A percentile compares a stretch with the other conserved stretches of the same genome.
These are phyloP conservation scores for Athene cunicularia DNA, from an alignment of 2,113 vertebrate genomes.

Conservation along the genomic window DNA sequence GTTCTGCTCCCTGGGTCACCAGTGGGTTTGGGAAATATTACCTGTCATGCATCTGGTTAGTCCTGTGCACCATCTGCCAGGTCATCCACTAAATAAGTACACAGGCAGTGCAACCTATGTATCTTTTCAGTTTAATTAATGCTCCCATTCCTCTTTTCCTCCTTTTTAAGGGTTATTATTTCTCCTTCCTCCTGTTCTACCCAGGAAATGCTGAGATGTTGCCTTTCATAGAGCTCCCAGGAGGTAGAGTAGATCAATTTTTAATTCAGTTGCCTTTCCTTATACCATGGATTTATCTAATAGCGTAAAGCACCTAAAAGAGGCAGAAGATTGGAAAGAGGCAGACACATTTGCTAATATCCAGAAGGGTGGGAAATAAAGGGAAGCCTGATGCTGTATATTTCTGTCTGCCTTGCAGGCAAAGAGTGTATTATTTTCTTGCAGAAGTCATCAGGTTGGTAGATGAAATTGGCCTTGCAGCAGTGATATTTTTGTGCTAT, in stretches of 20 bases:
- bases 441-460: not conserved
- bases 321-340: not conserved
- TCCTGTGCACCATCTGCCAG: not conserved
- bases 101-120: rapidly evolving
- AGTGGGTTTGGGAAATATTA: not conserved
- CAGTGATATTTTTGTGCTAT: not conserved
- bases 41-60: no score
- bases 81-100: not conserved
- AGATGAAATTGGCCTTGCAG: not conserved
- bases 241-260: not conserved
- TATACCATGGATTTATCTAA: rapidly evolving
- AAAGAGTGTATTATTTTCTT: not conserved
- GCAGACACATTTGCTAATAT: not conserved
- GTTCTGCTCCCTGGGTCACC: rapidly evolving
- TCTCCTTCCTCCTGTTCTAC: not conserved
- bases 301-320: not conserved
- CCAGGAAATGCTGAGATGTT: not conserved
- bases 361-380: not conserved
- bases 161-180: not conserved
- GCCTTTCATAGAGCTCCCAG: not conserved
- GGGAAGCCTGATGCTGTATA: not conserved
- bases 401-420: not conserved
- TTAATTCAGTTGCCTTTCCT: not conserved
- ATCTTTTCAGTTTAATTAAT: not conserved
- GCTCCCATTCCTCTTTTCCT: not conserved